Conservation (phyloP, 2,113 vertebrate species). For the Gymnocephalus cernua region DNA sequence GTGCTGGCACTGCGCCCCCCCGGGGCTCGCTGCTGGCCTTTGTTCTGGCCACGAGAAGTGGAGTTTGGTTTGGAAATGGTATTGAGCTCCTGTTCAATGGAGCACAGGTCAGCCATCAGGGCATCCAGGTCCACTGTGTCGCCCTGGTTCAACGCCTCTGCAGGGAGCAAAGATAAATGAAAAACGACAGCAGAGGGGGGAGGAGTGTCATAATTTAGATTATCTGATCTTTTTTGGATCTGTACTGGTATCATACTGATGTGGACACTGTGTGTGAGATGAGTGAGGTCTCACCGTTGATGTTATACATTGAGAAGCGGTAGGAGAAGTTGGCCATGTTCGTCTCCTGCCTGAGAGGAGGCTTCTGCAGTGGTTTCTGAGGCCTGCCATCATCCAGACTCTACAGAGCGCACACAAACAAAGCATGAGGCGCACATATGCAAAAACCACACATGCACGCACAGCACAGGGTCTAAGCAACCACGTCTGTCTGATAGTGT, state of each 20-base stretch:
- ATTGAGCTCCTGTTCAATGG: slow-evolving; percentile 97
- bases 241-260: not conserved
- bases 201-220: not conserved
- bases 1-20: slow-evolving; percentile 86
- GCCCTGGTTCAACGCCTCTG: slow-evolving; percentile 98
- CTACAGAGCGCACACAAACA: slow-evolving; percentile 68
- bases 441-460: slow-evolving; percentile 25
- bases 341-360: slow-evolving; percentile 95
- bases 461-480: slow-evolving; percentile 28
- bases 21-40: slow-evolving; percentile 84
- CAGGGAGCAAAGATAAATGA: slow-evolving; percentile 27
- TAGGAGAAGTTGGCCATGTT: slow-evolving; percentile 99
- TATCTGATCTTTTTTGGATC: not conserved
- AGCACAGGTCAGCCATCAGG: slow-evolving; percentile 98
- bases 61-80: slow-evolving; percentile 92
- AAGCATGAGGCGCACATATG: not conserved
- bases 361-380: slow-evolving; percentile 89
- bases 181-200: not conserved
- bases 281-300: slow-evolving; percentile 90
- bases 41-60: slow-evolving; percentile 81
- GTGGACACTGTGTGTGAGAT: not conserved
- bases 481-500: slow-evolving; percentile 23
- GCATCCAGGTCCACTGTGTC: slow-evolving; percentile 97
- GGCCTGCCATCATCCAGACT: slow-evolving; percentile 95
- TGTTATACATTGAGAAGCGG: slow-evolving; percentile 99